A percentile compares a stretch with the other conserved stretches of the same genome.
Evolutionary conservation across 2,113 vertebrate species (phyloP).

Genomic region (Natator depressus): DNA sequence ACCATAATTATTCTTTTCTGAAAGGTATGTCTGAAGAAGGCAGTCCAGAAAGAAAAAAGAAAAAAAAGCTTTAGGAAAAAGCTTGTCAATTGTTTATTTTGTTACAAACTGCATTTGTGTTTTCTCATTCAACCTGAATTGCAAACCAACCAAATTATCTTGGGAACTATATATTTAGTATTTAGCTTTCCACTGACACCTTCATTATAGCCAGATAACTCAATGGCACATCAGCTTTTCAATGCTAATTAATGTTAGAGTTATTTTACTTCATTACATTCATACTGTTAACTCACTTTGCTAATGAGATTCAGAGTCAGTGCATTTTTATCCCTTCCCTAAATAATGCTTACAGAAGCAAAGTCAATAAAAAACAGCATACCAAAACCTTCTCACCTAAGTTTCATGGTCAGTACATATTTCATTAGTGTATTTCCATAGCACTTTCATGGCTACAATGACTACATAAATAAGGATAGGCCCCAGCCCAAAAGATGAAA

Average conservation of each 20-base stretch:
- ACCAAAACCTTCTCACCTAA: accelerated
- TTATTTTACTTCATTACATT: neutral
- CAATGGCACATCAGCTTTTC: neutral
- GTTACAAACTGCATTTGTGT: neutral
- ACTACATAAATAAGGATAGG: neutral
- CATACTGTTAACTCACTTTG: neutral
- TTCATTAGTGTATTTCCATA: neutral
- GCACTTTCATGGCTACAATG: neutral
- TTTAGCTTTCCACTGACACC: neutral
- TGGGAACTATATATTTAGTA: neutral
- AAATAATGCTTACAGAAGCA: neutral
- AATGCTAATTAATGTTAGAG: neutral
- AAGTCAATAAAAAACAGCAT: neutral
- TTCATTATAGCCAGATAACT: neutral
- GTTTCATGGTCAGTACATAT: neutral
- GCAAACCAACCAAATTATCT: neutral
- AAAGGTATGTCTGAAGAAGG: neutral
- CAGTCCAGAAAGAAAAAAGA: neutral
- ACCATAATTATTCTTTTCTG: neutral
- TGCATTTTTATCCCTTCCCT: neutral
- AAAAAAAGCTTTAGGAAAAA: neutral
- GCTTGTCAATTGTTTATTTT: neutral
- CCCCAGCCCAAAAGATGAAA: neutral
- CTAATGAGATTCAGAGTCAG: neutral
- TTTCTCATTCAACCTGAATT: neutral